These are phyloP conservation scores for Nymphalis io DNA, from an alignment of 1,140 invertebrate genomes.

Conservation along the genomic window DNA sequence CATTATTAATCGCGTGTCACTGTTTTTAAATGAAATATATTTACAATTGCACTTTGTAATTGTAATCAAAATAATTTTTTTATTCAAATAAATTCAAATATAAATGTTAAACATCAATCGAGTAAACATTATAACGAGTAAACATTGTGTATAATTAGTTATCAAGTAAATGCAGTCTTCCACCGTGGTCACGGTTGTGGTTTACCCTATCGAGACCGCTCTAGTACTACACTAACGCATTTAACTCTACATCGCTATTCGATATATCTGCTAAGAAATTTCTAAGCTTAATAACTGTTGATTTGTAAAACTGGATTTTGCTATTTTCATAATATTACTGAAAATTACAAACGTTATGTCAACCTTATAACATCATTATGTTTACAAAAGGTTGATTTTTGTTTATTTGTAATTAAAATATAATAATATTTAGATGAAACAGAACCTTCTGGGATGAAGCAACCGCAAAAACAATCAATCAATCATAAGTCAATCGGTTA, in stretches of 20 bases:
- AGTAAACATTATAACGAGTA: constrained; percentile 55
- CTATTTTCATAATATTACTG: background rate
- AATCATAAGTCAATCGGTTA: too few species aligned
- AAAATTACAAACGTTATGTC: background rate
- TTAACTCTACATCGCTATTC: constrained; percentile 55
- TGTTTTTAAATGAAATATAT: background rate
- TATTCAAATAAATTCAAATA: background rate
- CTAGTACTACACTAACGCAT: constrained; percentile 27
- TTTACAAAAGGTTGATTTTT: background rate
- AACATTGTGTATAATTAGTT: constrained; percentile 56
- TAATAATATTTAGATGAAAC: too few species aligned
- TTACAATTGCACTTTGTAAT: background rate
- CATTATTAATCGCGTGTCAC: background rate
- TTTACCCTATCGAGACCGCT: constrained; percentile 53
- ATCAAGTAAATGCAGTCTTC: constrained; percentile 68
- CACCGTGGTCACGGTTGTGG: constrained; percentile 57
- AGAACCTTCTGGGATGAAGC: too few species aligned
- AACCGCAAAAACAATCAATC: too few species aligned
- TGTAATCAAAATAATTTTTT: background rate
- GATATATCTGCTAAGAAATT: constrained; percentile 51
- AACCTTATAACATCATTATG: background rate
- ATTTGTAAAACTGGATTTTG: constrained; percentile 13
- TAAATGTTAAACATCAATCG: constrained; percentile 19
- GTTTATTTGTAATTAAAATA: background rate
- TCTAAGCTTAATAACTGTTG: constrained; percentile 47